Evolutionary conservation across 2,888 invertebrate species (phyloP), one percentile per base, ranked within the genome.

Genomic region (Brachyopa scutellaris): DNA sequence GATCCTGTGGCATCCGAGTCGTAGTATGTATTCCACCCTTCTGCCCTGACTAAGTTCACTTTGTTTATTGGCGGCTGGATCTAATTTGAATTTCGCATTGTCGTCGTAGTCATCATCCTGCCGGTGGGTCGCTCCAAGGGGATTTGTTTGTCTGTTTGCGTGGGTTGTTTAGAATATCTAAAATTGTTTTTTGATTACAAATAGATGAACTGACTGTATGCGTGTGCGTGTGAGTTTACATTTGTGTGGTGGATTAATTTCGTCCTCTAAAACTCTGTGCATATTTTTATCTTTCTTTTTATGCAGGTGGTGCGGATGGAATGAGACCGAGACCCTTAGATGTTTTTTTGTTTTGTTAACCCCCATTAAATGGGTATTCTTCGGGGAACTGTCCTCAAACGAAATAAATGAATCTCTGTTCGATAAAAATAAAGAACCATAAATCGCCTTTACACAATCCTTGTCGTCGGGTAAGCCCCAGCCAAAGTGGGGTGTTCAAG

Each of bases 121-220:
- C n/a, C n/a, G n/a, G n/a, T n/a, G n/a, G n/a, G 15, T 0, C 23
- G 21, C 2, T n/a, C n/a, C 1, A n/a, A n/a, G n/a, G 19, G 62
- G n/a, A 45, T n/a, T 13, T 33, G 6, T 36, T n/a, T n/a, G 26
- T 57, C 15, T 61, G 13, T 42, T 29, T 45, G 42, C 13, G 11
- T 4, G 45, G 11, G 36, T 23, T 42, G n/a, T 23, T 51, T 21
- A 4, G 29, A 51, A n/a, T 7, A n/a, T 38, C 21, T 19, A 55
- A 53, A 66, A 77, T 77, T 55, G 61, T 9, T 70, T 26, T 77
- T 77, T 77, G 70, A 77, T 77, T 77, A 69, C 62, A 55, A 77
- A 55, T 61, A 77, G n/a, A n/a, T n/a, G n/a, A n/a, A n/a, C n/a
- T n/a, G n/a, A n/a, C n/a, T n/a, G n/a, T n/a, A n/a, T n/a, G n/a